Evolutionary conservation across 2,797 vertebrate genomes (phyloP).

Genomic region (Lateolabrax maculatus): DNA sequence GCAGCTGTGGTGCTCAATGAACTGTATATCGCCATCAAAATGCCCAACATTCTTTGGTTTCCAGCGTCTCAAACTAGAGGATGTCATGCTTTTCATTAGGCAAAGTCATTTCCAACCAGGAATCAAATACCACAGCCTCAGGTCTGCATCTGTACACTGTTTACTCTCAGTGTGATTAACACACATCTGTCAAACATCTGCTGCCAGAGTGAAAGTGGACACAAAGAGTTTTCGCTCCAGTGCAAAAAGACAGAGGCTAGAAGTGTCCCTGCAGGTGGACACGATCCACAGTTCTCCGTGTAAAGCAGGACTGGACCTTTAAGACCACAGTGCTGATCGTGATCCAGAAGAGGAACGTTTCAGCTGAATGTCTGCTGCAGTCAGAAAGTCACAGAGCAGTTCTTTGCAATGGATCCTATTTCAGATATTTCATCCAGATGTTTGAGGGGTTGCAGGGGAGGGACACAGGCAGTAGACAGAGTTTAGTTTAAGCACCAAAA

Average conservation of each 20-base stretch:
- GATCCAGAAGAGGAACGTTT: neutral
- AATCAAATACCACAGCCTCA: constrained; percentile 18
- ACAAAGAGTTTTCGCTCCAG: constrained; percentile 62
- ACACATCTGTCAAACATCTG: constrained; percentile 47
- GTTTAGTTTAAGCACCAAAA: neutral
- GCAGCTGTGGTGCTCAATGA: neutral
- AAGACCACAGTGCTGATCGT: neutral
- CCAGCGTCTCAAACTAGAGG: neutral
- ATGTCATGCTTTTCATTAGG: neutral
- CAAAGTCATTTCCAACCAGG: neutral
- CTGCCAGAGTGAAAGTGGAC: constrained; percentile 50
- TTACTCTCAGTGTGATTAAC: constrained; percentile 29
- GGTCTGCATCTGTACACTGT: constrained; percentile 20
- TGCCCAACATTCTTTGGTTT: neutral
- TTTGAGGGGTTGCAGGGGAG: too few species aligned
- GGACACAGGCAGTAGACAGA: neutral
- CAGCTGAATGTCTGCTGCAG: neutral
- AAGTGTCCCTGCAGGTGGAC: constrained; percentile 39
- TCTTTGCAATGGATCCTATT: neutral
- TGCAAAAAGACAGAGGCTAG: constrained; percentile 57
- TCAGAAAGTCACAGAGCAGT: neutral
- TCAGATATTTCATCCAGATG: neutral
- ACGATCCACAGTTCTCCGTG: neutral
- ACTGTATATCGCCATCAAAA: neutral
- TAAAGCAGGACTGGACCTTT: constrained; percentile 11